A percentile compares a stretch with the other conserved stretches of the same genome.
Conservation (phyloP, 1,140 invertebrate genomes). For the Sminthurinus signatus region DNA sequence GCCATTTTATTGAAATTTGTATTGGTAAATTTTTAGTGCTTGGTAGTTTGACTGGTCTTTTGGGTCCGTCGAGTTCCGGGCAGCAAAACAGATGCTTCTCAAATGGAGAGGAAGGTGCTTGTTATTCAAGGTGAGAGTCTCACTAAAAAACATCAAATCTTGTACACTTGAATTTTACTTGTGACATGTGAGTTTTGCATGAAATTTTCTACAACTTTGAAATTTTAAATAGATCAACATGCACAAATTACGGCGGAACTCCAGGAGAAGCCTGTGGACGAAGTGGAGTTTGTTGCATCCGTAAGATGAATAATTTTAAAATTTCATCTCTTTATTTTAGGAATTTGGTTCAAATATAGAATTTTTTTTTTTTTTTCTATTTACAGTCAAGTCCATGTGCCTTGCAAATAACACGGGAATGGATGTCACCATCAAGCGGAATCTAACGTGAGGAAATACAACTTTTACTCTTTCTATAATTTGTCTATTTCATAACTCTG, state of each 20-base stretch:
- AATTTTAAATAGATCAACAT: not conserved
- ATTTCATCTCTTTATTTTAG: not conserved
- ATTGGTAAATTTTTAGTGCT: too few species aligned
- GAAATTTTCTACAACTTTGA: not conserved
- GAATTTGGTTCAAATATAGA: not conserved
- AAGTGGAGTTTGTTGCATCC: not conserved
- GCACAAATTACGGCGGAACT: not conserved
- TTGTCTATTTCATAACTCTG: too few species aligned
- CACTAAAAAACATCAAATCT: too few species aligned
- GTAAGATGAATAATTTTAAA: not conserved
- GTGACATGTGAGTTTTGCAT: not conserved
- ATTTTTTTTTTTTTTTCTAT: not conserved
- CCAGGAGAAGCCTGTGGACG: not conserved
- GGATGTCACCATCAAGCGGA: not conserved
- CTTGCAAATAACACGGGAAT: not conserved
- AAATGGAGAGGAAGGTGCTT: not conserved
- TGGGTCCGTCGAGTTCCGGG: too few species aligned
- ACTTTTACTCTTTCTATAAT: too few species aligned
- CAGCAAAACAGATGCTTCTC: constrained; percentile 1
- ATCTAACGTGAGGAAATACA: too few species aligned
- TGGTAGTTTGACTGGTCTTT: too few species aligned
- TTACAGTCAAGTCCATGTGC: not conserved
- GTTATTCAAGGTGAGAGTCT: not conserved
- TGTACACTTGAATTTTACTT: too few species aligned
- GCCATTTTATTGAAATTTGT: too few species aligned